A percentile compares a stretch with the other conserved stretches of the same genome.
phyloP scores from a whole-genome alignment of 2,888 invertebrate species.

The Melanostoma scalare region DNA sequence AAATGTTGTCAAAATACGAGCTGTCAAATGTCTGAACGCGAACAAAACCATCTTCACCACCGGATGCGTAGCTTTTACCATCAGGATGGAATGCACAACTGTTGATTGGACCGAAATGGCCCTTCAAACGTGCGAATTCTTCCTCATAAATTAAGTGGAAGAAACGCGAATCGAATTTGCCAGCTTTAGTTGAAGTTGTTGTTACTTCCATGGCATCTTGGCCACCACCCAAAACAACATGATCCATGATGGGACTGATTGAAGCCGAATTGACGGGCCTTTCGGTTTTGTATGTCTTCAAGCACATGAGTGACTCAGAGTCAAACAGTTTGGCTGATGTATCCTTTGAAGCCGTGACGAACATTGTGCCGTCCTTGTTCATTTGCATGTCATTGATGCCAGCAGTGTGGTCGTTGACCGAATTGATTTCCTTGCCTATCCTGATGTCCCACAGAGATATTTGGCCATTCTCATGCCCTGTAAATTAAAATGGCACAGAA shows the following conservation, averaged over 20 bases:
- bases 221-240: conserved; percentile 98
- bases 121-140: conserved; percentile 98
- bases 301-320: conserved; percentile 90
- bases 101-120: conserved; percentile 99
- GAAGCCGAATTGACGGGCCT: conserved; percentile 99
- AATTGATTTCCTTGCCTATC: conserved; percentile 90
- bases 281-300: conserved; percentile 98
- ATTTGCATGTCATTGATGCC: conserved; percentile 98
- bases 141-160: conserved; percentile 98
- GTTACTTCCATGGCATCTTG: conserved; percentile 99
- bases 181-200: conserved; percentile 95
- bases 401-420: conserved; percentile 91
- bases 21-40: conserved; percentile 97
- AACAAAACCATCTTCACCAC: conserved; percentile 99
- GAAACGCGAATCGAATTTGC: conserved; percentile 98
- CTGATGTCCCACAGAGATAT: conserved; percentile 96
- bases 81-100: conserved; percentile 98
- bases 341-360: conserved; percentile 98
- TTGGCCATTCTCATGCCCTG: conserved; percentile 95
- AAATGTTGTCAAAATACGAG: conserved; percentile 97
- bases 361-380: conserved; percentile 95
- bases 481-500: background rate
- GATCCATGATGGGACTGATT: conserved; percentile 96
- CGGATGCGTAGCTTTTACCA: conserved; percentile 97
- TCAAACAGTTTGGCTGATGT: conserved; percentile 97